phyloP scores from a whole-genome alignment of 1,140 invertebrate genomes.

The Zaprionus taronus region DNA sequence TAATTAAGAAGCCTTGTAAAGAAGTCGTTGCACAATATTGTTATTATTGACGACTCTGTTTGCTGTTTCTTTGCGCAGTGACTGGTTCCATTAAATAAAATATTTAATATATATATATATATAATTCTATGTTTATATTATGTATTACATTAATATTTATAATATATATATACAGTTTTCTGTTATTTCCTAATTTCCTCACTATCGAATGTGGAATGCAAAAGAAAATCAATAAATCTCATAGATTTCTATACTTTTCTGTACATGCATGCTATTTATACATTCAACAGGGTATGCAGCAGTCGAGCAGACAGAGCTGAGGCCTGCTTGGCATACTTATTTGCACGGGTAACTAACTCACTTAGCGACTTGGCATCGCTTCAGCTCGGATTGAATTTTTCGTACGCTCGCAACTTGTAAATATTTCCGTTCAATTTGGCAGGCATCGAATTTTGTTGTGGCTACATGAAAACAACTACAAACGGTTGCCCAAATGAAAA shows the following conservation, averaged over 20 bases:
- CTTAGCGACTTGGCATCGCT: slow-evolving; percentile 7
- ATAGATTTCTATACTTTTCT: too few species aligned
- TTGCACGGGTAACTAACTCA: slow-evolving; percentile 4
- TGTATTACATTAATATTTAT: too few species aligned
- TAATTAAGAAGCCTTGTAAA: background rate
- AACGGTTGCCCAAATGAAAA: slow-evolving; percentile 28
- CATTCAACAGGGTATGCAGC: background rate
- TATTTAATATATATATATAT: too few species aligned
- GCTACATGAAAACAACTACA: slow-evolving; percentile 7
- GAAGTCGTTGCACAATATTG: background rate
- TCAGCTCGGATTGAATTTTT: slow-evolving; percentile 17
- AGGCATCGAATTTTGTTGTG: slow-evolving; percentile 26
- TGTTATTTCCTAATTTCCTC: too few species aligned
- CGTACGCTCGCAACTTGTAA: slow-evolving; percentile 28
- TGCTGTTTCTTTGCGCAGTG: too few species aligned
- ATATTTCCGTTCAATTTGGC: slow-evolving; percentile 47
- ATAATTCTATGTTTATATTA: too few species aligned
- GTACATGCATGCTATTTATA: too few species aligned
- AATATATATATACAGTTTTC: too few species aligned
- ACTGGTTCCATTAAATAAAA: too few species aligned
- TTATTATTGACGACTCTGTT: too few species aligned
- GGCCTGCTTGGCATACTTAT: background rate
- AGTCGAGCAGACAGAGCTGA: background rate
- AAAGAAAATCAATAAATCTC: too few species aligned
- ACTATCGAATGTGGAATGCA: too few species aligned